Evolutionary conservation across 2,888 invertebrate species (phyloP).

Genomic region (Drosophila buzzatii): DNA sequence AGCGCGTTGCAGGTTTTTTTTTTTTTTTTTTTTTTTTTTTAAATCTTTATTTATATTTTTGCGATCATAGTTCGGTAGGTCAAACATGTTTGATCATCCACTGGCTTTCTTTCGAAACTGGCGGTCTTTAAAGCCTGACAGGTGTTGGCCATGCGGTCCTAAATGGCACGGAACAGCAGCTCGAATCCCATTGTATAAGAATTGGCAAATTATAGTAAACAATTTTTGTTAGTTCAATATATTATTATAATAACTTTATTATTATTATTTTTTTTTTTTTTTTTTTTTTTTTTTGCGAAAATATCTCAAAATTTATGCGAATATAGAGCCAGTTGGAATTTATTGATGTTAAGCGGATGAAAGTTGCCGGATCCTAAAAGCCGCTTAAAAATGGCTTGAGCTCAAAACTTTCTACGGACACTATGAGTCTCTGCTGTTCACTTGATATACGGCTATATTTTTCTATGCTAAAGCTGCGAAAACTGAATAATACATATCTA

Average conservation of each 20-base stretch:
- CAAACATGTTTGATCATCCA: conserved; percentile 29
- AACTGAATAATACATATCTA: conserved; percentile 3
- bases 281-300: background rate
- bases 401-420: conserved; percentile 23
- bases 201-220: conserved; percentile 10
- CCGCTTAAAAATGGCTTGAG: background rate
- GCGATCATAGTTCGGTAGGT: conserved; percentile 40
- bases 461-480: conserved; percentile 1
- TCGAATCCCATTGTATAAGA: conserved; percentile 24
- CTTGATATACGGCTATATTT: conserved; percentile 2
- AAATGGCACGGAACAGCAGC: conserved; percentile 3
- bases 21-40: background rate
- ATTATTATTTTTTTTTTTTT: too few species aligned
- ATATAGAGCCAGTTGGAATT: conserved; percentile 15
- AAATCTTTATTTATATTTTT: conserved; percentile 9
- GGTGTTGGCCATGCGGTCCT: conserved; percentile 6
- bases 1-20: background rate
- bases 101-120: conserved; percentile 48
- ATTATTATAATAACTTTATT: conserved; percentile 2
- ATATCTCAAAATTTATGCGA: conserved; percentile 31
- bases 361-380: conserved; percentile 23
- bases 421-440: background rate
- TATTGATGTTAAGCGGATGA: conserved; percentile 28
- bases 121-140: conserved; percentile 17
- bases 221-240: conserved; percentile 1